A percentile compares a stretch with the other conserved stretches of the same genome.
These are phyloP conservation scores for Dipodomys spectabilis DNA, from an alignment of 2,113 vertebrate species.

Conservation along the genomic window DNA sequence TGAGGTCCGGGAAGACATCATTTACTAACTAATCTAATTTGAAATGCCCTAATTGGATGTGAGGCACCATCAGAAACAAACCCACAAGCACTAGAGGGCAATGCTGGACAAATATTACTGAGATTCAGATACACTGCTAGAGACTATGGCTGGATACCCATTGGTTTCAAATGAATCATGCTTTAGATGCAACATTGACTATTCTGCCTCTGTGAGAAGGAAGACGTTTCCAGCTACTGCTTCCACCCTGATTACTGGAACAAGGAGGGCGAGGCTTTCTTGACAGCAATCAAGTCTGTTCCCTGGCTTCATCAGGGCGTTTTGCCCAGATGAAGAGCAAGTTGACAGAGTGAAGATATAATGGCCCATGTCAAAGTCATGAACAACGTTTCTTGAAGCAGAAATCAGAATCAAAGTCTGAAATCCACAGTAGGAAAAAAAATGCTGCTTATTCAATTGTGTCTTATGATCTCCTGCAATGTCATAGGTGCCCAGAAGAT, in stretches of 20 bases:
- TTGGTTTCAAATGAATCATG: slow-evolving; percentile 52
- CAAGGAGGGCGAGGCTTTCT: slow-evolving; percentile 48
- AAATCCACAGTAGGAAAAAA: neutral
- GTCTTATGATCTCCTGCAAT: neutral
- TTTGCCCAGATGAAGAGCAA: slow-evolving; percentile 32
- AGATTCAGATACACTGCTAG: neutral
- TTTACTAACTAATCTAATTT: slow-evolving; percentile 31
- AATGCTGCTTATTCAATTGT: neutral
- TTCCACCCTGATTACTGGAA: neutral
- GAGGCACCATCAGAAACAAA: slow-evolving; percentile 51
- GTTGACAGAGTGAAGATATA: slow-evolving; percentile 37
- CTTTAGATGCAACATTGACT: slow-evolving; percentile 22
- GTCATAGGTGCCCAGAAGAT: neutral
- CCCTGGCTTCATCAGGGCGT: slow-evolving; percentile 51
- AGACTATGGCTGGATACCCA: slow-evolving; percentile 14
- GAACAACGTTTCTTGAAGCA: slow-evolving; percentile 18
- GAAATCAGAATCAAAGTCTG: slow-evolving; percentile 60
- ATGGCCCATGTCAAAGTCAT: slow-evolving; percentile 54
- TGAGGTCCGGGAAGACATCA: neutral
- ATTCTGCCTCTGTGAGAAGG: slow-evolving; percentile 3
- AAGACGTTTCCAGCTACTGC: neutral
- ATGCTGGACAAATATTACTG: slow-evolving; percentile 72
- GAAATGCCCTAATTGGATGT: slow-evolving; percentile 4
- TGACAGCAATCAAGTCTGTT: slow-evolving; percentile 63
- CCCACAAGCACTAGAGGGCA: slow-evolving; percentile 65